Conservation (phyloP, 2,797 vertebrate species). For the Mallotus villosus region DNA sequence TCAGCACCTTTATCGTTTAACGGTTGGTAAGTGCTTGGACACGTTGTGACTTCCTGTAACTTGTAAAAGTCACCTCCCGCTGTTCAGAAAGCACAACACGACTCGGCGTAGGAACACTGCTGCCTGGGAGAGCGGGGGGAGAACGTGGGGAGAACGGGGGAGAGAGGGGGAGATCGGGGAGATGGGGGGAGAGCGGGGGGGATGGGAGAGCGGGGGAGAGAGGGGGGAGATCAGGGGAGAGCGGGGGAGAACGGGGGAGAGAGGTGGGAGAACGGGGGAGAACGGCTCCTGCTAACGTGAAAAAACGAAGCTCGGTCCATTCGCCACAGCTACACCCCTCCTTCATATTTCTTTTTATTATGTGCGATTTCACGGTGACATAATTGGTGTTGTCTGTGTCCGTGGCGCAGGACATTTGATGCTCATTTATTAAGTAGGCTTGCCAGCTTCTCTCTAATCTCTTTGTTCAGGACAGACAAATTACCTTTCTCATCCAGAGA, state of each 20-base stretch:
- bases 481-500: constrained; percentile 94
- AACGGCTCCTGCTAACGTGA: constrained; percentile 35
- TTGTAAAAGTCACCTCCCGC: constrained; percentile 24
- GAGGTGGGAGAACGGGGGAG: constrained; percentile 5
- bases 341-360: constrained; percentile 63
- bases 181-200: constrained; percentile 38
- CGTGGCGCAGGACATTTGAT: constrained; percentile 85
- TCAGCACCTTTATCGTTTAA: neutral
- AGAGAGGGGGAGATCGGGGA: constrained; percentile 32
- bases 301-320: constrained; percentile 45
- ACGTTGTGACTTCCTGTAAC: neutral
- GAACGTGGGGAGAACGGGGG: constrained; percentile 35
- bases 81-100: neutral
- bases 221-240: too few species aligned
- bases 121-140: neutral
- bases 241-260: too few species aligned
- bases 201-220: neutral
- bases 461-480: constrained; percentile 99
- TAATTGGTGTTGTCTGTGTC: constrained; percentile 89
- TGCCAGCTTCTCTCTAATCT: constrained; percentile 90
- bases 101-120: neutral
- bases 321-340: constrained; percentile 14
- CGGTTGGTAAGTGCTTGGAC: neutral
- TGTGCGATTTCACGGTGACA: constrained; percentile 71
- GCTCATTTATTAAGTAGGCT: constrained; percentile 97